Evolutionary conservation across 2,113 vertebrate genomes (phyloP).

Genomic region (Dendrocopos noguchii): DNA sequence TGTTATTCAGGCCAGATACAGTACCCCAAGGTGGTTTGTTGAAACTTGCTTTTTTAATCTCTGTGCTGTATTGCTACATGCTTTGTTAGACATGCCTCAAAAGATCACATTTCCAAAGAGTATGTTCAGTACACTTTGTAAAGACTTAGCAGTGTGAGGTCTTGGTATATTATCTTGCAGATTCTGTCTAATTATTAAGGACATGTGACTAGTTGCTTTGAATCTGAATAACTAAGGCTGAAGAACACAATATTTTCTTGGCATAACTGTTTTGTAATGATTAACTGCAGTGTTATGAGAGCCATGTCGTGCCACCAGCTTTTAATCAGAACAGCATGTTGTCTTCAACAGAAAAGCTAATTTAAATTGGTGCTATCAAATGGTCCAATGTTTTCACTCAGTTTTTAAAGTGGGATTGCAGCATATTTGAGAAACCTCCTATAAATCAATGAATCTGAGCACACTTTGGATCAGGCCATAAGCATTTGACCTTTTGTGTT

Average conservation of each 20-base stretch:
- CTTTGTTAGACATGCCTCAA: not conserved
- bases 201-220: conserved; percentile 29
- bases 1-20: not conserved
- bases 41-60: not conserved
- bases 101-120: conserved; percentile 1
- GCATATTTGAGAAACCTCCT: not conserved
- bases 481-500: not conserved
- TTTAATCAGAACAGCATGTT: conserved; percentile 35
- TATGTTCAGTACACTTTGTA: conserved; percentile 1
- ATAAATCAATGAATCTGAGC: not conserved
- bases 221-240: conserved; percentile 22
- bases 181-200: conserved; percentile 39
- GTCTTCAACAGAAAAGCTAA: conserved; percentile 35
- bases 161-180: not conserved
- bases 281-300: conserved; percentile 49
- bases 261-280: conserved; percentile 41
- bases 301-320: not conserved
- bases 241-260: conserved; percentile 6
- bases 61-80: not conserved
- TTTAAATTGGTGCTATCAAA: not conserved
- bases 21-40: not conserved
- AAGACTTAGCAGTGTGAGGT: not conserved
- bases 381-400: not conserved
- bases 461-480: not conserved
- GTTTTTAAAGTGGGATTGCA: not conserved